Evolutionary conservation across 2,113 vertebrate genomes (phyloP), one percentile per base, ranked within the genome.

Genomic region (Crotophaga sulcirostris): DNA sequence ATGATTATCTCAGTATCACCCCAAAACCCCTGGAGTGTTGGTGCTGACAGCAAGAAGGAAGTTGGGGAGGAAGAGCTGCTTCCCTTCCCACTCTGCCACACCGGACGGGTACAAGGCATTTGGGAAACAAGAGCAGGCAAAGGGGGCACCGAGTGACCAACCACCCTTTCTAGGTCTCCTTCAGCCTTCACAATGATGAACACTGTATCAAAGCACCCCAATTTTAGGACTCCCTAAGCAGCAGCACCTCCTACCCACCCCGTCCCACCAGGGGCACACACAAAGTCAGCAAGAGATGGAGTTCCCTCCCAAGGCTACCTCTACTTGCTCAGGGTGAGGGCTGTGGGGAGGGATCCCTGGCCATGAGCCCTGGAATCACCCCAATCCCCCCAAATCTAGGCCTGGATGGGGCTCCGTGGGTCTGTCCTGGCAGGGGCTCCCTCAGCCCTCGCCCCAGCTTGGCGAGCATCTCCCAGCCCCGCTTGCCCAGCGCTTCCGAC

Each of bases 121-220:
- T 8, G n/a, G 29, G 16, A 24, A 16, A 42, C 2, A 7, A 54
- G 33, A 38, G n/a, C 49, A 5, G 21, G 29, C 19, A 29, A 15
- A 11, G 56, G 36, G 38, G 18, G 5, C 77, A 8, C 31, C 0
- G 19, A 21, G 36, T 0, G 59, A 28, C 59, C 59, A 5, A 5
- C 1, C 9, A 34, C 36, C 63, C 44, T 13, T 28, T 5, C 56
- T 62, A 14, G 6, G 0, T 1, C 51, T 29, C 73, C 83, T 7
- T 9, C 23, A n/a, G 1, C 47, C 36, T 7, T 21, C 49, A 1
- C 42, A 16, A 6, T 40, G 25, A 21, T 9, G 23, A 49, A 14
- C 14, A 1, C 28, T 3, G 4, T 24, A 10, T 4, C 25, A 4
- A 55, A 59, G 67, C 47, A 1, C 7, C 34, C 1, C 29, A 19